Evolutionary conservation across 2,888 invertebrate genomes (phyloP), one percentile per base, ranked within the genome.

Genomic region (Ophioninae sp.): DNA sequence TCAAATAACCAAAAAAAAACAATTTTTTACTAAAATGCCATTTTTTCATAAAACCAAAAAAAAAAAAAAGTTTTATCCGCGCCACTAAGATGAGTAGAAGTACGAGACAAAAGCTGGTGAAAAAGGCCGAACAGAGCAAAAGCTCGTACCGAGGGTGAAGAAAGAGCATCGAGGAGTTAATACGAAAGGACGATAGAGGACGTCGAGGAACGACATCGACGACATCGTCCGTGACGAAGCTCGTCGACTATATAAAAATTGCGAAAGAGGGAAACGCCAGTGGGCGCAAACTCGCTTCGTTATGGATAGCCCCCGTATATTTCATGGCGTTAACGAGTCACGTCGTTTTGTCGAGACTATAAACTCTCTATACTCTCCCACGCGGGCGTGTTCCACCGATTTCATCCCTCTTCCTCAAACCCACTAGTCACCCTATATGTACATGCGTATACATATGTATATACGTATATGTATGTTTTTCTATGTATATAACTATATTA

Each of bases 321-420:
- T 91, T 92, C 89, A 90, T 86, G 86, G 89, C 88, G 90, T 90
- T 91, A 91, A 92, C 91, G 91, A 91, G 91, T 87, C 85, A 82
- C 87, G 88, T 86, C 90, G 88, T 90, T 91, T 91, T 89, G 90
- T 89, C 90, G 90, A 74, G 83, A 86, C 90, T 89, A 91, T 91
- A 90, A 90, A 91, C 89, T 88, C 87, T 79, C 51, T 44, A 44
- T 44, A 9, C 44, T 10, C 13, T 30, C 1, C 10, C 51, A n/a
- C 51, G 30, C 63, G 82, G 67, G 79, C 76, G 78, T 76, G 83
- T 83, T 75, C 61, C 17, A 63, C 68, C 67, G 73, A 51, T 81
- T 76, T 59, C 22, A 7, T 68, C 39, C 22, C 68, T 77, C 56
- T 63, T 61, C 39, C 56, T 63, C 44, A 56, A 63, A 63, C 67